phyloP scores from a whole-genome alignment of 2,113 vertebrate genomes.

The Crocuta crocuta region DNA sequence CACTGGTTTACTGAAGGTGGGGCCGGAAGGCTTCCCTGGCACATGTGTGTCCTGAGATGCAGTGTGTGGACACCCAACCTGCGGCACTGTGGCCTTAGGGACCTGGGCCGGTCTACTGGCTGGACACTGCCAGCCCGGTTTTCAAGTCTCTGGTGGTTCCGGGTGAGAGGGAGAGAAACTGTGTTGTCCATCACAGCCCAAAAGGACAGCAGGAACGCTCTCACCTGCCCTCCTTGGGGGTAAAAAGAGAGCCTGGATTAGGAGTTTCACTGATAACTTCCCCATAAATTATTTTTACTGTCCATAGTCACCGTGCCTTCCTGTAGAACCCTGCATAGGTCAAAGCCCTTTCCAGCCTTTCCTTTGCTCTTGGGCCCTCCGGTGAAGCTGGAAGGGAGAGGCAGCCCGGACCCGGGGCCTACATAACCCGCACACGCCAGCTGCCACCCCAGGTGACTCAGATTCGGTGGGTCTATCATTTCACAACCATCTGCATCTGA shows the following conservation, averaged over 20 bases:
- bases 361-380: not conserved
- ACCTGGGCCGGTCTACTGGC: not conserved
- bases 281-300: conserved; percentile 6
- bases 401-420: not conserved
- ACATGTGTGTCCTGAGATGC: not conserved
- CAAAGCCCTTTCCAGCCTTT: not conserved
- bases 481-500: conserved; percentile 49
- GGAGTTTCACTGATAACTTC: conserved; percentile 10
- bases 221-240: not conserved
- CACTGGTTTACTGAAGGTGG: not conserved
- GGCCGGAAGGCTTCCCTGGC: not conserved
- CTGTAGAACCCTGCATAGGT: conserved; percentile 24
- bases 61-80: not conserved
- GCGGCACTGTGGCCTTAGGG: not conserved
- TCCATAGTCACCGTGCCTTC: not conserved
- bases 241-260: not conserved
- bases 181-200: not conserved
- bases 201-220: not conserved
- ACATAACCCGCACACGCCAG: not conserved
- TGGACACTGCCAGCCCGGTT: not conserved
- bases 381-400: conserved; percentile 25
- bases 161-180: not conserved
- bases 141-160: not conserved
- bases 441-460: conserved; percentile 40
- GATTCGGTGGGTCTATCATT: not conserved